Base-by-base conservation (phyloP, 2,888 invertebrate genomes). In the Plemyria rubiginata region DNA sequence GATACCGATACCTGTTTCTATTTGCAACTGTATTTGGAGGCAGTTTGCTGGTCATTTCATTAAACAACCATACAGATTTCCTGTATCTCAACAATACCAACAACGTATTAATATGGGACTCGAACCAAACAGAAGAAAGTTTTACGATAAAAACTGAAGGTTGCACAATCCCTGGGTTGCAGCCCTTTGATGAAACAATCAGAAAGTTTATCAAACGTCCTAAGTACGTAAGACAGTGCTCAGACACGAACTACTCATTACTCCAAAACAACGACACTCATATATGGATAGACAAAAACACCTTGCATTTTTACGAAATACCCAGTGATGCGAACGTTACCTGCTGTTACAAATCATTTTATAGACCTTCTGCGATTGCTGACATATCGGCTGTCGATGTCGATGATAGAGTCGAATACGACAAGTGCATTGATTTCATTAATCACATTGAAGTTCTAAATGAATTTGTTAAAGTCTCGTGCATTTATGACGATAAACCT, bases 381-480 rank as follows among this genome's bases (percentile, higher is more conserved):
- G 87, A 93, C 66, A 86, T 93, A 60, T 78, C 82, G 64, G 90
- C 93, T n/a, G 80, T 78, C 60, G 73, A 81, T 48, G 79, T 86
- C 9, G 94, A 94, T 69, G 87, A 92, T 64, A 85, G 93, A 74
- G 89, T 93, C 28, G 70, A 89, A 69, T 94, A 92, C 73, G 84
- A 89, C 7, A 70, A 73, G 16, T 95, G 95, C 75, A 78, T 87
- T 28, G 73, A 81, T 50, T 94, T 95, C 71, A 75, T 84, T 12
- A 80, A 84, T 45, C 80, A 84, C 15, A 85, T 90, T 65, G 80
- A 87, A 74, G 86, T 94, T 36, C 74, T 79, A 5, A 88, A 94
- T 62, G 97, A 97, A 84, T 97, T 96, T 78, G 93, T 96, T 9
- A 93, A 93, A 82, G 94, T 97, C 3, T 88, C 89, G 22, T 97